A percentile compares a stretch with the other conserved stretches of the same genome.
Evolutionary conservation across 1,140 invertebrate species (phyloP).

Genomic region (Mercenaria mercenaria): DNA sequence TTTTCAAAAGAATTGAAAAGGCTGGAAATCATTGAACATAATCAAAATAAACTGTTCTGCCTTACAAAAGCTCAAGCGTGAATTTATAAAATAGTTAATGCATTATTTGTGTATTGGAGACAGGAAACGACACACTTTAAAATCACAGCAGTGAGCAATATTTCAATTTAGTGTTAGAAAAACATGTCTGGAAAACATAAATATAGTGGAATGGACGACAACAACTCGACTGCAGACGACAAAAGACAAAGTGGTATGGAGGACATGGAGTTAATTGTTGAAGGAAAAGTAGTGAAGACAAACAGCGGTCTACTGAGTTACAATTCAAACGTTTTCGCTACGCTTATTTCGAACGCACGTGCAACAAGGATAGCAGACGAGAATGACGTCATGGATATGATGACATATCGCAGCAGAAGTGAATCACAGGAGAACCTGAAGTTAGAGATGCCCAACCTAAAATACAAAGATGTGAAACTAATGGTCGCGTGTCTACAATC

Average conservation of each 20-base stretch:
- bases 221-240: background rate
- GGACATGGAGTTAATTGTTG: slow-evolving; percentile 10
- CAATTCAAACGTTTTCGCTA: slow-evolving; percentile 25
- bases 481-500: background rate
- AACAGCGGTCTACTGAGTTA: background rate
- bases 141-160: too few species aligned
- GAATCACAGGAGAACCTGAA: background rate
- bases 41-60: too few species aligned
- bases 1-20: too few species aligned
- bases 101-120: too few species aligned
- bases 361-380: background rate
- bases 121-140: too few species aligned
- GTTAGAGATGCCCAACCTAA: slow-evolving; percentile 15
- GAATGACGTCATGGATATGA: background rate
- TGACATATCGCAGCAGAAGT: background rate
- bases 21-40: too few species aligned
- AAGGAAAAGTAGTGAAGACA: slow-evolving; percentile 2
- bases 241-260: background rate
- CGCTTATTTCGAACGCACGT: slow-evolving; percentile 7
- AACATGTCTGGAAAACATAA: background rate
- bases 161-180: background rate
- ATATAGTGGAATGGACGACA: background rate
- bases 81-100: too few species aligned
- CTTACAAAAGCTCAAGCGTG: too few species aligned
- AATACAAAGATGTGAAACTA: slow-evolving; percentile 5